Conservation (phyloP, 2,888 invertebrate genomes). For the Emmelina monodactyla region DNA sequence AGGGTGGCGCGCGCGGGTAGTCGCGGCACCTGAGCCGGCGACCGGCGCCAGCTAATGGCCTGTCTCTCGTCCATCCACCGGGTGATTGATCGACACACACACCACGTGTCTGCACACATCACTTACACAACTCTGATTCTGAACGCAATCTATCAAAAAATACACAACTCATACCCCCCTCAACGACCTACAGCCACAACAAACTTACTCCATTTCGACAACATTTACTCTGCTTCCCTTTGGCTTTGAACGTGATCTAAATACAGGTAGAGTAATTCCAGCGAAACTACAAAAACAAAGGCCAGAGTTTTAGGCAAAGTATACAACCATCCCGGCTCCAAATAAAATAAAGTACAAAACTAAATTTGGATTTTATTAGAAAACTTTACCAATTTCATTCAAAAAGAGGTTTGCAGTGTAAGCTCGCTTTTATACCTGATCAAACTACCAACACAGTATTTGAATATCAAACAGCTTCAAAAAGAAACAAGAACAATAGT, state of each 20-base stretch:
- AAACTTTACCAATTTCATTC: conserved; percentile 20
- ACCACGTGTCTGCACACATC: conserved; percentile 46
- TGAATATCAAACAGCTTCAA: conserved; percentile 3
- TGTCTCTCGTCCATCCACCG: conserved; percentile 54
- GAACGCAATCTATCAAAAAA: conserved; percentile 45
- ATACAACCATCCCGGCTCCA: background rate
- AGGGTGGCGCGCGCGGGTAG: conserved; percentile 11
- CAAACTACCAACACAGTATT: conserved; percentile 3
- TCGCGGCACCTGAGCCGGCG: conserved; percentile 35
- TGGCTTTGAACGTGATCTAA: too few relatives aligned
- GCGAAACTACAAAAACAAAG: too few relatives aligned
- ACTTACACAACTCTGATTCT: conserved; percentile 39
- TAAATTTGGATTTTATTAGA: conserved; percentile 32
- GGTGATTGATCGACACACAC: conserved; percentile 58
- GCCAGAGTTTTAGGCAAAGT: too few relatives aligned
- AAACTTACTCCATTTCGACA: too few relatives aligned
- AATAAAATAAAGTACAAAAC: conserved; percentile 19
- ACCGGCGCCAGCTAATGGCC: conserved; percentile 51
- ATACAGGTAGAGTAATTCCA: too few relatives aligned
- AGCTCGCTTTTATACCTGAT: background rate
- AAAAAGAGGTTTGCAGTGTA: conserved; percentile 4
- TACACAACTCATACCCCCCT: too few relatives aligned
- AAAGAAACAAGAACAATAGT: conserved; percentile 1
- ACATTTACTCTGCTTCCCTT: too few relatives aligned
- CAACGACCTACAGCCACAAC: too few relatives aligned